Evolutionary conservation across 2,888 invertebrate genomes (phyloP).

Genomic region (Amphipoea lucens): DNA sequence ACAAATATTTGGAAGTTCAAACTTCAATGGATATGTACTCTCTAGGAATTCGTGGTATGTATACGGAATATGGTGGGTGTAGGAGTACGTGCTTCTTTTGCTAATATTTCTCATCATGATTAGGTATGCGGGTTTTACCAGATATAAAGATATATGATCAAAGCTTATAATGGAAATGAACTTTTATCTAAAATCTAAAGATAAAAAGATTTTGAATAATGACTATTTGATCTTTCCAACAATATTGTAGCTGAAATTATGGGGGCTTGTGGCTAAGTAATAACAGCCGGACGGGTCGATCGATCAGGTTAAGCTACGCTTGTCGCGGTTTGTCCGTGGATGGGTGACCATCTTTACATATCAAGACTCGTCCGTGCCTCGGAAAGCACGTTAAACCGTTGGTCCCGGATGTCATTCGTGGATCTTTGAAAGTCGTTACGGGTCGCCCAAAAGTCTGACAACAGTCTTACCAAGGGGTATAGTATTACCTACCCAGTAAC

Average conservation of each 20-base stretch:
- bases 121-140: background rate
- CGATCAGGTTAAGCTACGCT: no score
- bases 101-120: slow-evolving; percentile 1
- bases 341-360: no score
- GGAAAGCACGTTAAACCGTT: no score
- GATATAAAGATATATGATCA: background rate
- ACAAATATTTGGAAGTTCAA: slow-evolving; percentile 61
- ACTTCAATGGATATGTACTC: slow-evolving; percentile 34
- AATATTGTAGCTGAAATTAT: background rate
- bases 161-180: slow-evolving; percentile 32
- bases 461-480: no score
- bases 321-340: no score
- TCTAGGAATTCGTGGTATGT: slow-evolving; percentile 18
- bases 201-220: background rate
- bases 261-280: no score
- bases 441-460: no score
- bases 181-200: slow-evolving; percentile 8
- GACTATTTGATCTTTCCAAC: background rate
- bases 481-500: no score
- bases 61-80: background rate
- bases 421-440: no score
- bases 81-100: slow-evolving; percentile 16
- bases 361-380: no score
- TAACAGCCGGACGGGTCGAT: no score
- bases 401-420: no score